Evolutionary conservation across 2,797 vertebrate genomes (phyloP).

Genomic region (Rhinatrema bivittatum): DNA sequence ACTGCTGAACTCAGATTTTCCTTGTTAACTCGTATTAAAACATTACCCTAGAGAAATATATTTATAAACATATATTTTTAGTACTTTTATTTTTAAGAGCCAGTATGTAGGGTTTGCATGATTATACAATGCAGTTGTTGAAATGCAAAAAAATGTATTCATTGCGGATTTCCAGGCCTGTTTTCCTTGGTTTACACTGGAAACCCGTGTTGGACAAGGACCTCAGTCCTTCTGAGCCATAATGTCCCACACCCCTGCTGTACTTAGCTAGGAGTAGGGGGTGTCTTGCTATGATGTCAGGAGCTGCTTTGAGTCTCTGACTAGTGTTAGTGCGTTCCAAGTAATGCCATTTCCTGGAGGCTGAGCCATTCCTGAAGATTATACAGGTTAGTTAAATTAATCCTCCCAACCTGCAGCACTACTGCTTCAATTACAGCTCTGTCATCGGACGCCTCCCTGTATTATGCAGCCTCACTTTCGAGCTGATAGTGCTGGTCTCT

Average conservation of each 20-base stretch:
- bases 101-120: slow-evolving; percentile 21
- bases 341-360: too few species aligned
- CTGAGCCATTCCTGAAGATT: too few species aligned
- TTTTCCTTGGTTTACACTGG: slow-evolving; percentile 1
- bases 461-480: too few species aligned
- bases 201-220: slow-evolving; percentile 26
- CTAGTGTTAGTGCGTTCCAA: too few species aligned
- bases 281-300: neutral
- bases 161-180: neutral
- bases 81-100: slow-evolving; percentile 38
- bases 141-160: neutral
- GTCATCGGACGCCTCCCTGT: too few species aligned
- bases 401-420: too few species aligned
- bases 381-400: too few species aligned
- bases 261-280: slow-evolving; percentile 2
- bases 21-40: slow-evolving; percentile 8
- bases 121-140: slow-evolving; percentile 1
- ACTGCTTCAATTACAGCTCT: too few species aligned
- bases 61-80: slow-evolving; percentile 28
- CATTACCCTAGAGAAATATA: too few species aligned
- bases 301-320: too few species aligned
- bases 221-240: slow-evolving; percentile 40
- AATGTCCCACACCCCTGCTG: slow-evolving; percentile 24
- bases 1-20: slow-evolving; percentile 3
- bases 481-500: too few species aligned